Base-by-base conservation (phyloP, 2,113 vertebrate species). In the Redunca redunca region DNA sequence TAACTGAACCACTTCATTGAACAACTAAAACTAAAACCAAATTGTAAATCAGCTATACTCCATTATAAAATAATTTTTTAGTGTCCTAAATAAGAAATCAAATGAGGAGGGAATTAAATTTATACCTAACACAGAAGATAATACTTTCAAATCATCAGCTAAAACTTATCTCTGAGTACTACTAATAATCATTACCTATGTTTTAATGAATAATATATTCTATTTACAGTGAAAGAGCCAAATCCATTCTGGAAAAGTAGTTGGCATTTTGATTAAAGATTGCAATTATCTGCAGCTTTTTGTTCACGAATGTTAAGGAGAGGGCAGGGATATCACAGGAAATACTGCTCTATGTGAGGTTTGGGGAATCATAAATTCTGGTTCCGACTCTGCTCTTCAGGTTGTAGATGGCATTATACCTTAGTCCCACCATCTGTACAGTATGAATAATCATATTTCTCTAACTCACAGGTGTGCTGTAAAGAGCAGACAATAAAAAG, bases 321-420 rank as follows among this genome's bases (percentile, higher is more conserved):
- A 97, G 43, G 78, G n/a, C 83, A 92, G 55, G 67, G 50, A 71
- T 88, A 90, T 64, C 88, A 28, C 17, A 95, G 95, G 82, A 93
- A 93, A 90, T 84, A 55, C 17, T 90, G 81, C 11, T 94, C 7
- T 92, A 15, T 5, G 6, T 48, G 80, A 92, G 89, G 96, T 95
- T 98, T 96, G 86, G 97, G 98, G 96, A 97, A 94, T 90, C 94
- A 95, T 98, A 98, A 98, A 98, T 98, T 97, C 91, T 93, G 78
- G 33, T 91, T 97, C 57, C 13, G 28, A 90, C 43, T 95, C 94
- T 60, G 86, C 97, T 96, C 48, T 97, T 96, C 88, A 94, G 96
- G 40, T 96, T 97, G 94, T 90, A 94, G 87, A 95, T 97, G 91
- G 60, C 97, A 94, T 97, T 97, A 90, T 94, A 97, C 94, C 90